Conservation (phyloP, 1,140 invertebrate genomes). For the Drosophila pachea region DNA sequence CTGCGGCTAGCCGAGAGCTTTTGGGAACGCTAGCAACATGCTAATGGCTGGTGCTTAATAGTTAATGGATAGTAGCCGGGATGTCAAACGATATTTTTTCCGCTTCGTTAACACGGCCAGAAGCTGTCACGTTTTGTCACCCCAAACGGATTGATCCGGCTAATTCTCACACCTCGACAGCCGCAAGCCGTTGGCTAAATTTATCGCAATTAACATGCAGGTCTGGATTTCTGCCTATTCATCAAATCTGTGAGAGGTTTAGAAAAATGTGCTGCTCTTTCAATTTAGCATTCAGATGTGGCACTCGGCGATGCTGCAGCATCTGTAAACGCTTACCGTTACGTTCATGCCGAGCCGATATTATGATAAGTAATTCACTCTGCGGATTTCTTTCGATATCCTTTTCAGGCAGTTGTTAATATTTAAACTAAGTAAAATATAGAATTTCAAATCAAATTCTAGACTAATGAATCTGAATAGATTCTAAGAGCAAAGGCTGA, state of each 20-base stretch:
- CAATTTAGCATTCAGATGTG: slow-evolving; percentile 27
- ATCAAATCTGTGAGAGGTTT: slow-evolving; percentile 10
- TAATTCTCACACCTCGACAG: slow-evolving; percentile 49
- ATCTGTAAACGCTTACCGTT: not conserved
- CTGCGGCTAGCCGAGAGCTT: not conserved
- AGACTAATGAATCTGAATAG: too few species aligned
- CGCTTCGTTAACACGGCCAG: slow-evolving; percentile 35
- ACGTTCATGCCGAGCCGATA: slow-evolving; percentile 10
- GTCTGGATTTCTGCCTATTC: slow-evolving; percentile 28
- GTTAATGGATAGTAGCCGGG: slow-evolving; percentile 16
- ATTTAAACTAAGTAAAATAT: too few species aligned
- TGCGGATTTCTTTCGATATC: not conserved
- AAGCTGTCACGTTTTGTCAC: slow-evolving; percentile 56
- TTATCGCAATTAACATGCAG: slow-evolving; percentile 37
- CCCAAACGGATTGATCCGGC: slow-evolving; percentile 30
- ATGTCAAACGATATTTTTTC: slow-evolving; percentile 28
- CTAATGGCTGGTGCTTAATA: slow-evolving; percentile 40
- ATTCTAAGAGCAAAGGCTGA: not conserved
- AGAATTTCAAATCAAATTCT: too few species aligned
- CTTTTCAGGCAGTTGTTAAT: too few species aligned
- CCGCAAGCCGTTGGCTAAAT: slow-evolving; percentile 26
- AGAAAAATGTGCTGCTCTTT: slow-evolving; percentile 40
- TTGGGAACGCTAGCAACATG: slow-evolving; percentile 60
- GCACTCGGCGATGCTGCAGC: slow-evolving; percentile 18
- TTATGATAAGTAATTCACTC: not conserved